phyloP scores from a whole-genome alignment of 2,113 vertebrate species.

The Xiphophorus hellerii region DNA sequence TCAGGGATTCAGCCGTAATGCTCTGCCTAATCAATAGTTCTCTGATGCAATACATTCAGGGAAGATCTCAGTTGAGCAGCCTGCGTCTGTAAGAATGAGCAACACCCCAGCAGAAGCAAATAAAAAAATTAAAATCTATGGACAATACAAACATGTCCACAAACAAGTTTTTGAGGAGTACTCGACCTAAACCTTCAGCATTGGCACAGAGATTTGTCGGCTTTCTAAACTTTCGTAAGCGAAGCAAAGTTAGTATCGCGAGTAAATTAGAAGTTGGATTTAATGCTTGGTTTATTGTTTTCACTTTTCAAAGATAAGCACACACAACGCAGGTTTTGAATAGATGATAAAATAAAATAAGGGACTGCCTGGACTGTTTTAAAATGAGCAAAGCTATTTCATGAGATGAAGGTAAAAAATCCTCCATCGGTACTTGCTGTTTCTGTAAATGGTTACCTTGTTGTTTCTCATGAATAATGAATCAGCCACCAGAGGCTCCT shows the following conservation, averaged over 20 bases:
- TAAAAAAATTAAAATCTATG: conserved; percentile 30
- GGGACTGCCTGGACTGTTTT: neutral
- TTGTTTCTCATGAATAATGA: conserved; percentile 47
- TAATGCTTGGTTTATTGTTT: too few species aligned
- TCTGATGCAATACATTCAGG: conserved; percentile 26
- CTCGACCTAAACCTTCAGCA: conserved; percentile 55
- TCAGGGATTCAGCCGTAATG: conserved; percentile 37
- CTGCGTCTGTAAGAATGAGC: conserved; percentile 9
- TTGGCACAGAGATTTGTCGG: conserved; percentile 43
- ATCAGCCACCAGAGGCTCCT: neutral
- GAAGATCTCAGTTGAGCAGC: conserved; percentile 31
- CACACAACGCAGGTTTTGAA: neutral
- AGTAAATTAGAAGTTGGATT: too few species aligned
- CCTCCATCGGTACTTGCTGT: neutral
- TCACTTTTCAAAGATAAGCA: too few species aligned
- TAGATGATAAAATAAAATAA: neutral
- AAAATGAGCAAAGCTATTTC: neutral
- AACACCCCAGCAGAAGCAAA: conserved; percentile 1
- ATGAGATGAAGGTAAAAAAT: neutral
- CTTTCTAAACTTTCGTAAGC: conserved; percentile 27
- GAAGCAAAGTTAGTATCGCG: too few species aligned
- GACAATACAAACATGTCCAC: conserved; percentile 49
- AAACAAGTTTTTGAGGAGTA: conserved; percentile 34
- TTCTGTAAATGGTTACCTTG: neutral
- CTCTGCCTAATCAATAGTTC: conserved; percentile 51